phyloP scores from a whole-genome alignment of 2,113 vertebrate species.

The Dolichallabes microphthalmus region DNA sequence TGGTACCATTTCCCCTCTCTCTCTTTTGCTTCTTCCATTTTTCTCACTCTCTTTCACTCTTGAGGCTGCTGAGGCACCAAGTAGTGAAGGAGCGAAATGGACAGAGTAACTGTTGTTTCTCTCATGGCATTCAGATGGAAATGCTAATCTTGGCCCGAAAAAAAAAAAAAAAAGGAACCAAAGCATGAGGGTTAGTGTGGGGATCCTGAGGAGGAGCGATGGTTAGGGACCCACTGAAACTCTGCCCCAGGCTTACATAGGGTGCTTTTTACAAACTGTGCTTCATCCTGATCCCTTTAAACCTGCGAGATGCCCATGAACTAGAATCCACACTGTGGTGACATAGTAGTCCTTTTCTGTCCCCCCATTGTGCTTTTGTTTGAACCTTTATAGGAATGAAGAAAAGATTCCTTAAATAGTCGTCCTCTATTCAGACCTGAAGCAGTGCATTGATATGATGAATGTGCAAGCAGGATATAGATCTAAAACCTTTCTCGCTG shows the following conservation, averaged over 20 bases:
- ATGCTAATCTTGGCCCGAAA: slow-evolving; percentile 89
- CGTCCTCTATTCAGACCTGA: slow-evolving; percentile 5
- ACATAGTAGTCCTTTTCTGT: slow-evolving; percentile 16
- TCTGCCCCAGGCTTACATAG: slow-evolving; percentile 71
- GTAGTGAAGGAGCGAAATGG: slow-evolving; percentile 75
- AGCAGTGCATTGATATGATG: slow-evolving; percentile 23
- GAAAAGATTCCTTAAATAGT: slow-evolving; percentile 28
- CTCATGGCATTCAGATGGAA: slow-evolving; percentile 93
- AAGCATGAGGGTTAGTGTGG: slow-evolving; percentile 59
- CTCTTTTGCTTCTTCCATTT: slow-evolving; percentile 50
- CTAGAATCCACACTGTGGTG: slow-evolving; percentile 65
- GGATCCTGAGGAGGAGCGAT: slow-evolving; percentile 45
- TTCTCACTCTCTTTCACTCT: slow-evolving; percentile 51
- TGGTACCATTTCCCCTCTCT: slow-evolving; percentile 47
- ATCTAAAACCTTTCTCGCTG: neutral
- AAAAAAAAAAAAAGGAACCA: slow-evolving; percentile 73
- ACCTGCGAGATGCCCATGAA: slow-evolving; percentile 69
- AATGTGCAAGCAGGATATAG: neutral
- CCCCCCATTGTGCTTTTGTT: slow-evolving; percentile 30
- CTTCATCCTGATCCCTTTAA: slow-evolving; percentile 73
- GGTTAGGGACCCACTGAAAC: slow-evolving; percentile 59
- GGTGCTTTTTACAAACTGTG: slow-evolving; percentile 73
- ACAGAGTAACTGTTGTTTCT: slow-evolving; percentile 88
- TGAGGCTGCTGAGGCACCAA: slow-evolving; percentile 60
- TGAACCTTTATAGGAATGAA: slow-evolving; percentile 23